Conservation (phyloP, 2,888 invertebrate species). For the Pollenia labialis region DNA sequence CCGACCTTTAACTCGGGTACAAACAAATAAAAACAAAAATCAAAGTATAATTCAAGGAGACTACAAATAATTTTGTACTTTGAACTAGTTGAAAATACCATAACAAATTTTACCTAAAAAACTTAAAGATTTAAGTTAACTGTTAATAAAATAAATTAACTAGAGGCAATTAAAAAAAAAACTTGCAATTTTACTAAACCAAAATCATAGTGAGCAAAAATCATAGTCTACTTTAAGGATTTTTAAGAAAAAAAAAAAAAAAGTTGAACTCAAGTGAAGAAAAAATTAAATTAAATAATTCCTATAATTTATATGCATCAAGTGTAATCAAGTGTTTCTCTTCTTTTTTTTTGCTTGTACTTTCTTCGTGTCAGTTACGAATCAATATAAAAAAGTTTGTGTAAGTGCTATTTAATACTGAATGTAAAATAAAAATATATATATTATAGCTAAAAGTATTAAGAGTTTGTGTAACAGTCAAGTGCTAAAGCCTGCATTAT, state of each 20-base stretch:
- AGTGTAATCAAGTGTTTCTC: constrained; percentile 45
- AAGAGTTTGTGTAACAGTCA: constrained; percentile 21
- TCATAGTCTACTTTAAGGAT: constrained; percentile 21
- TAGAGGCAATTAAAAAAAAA: too few species aligned
- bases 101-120: too few species aligned
- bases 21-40: neutral
- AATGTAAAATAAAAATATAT: neutral
- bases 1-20: neutral
- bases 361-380: neutral
- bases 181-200: neutral
- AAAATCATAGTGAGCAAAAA: neutral
- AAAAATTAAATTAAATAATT: constrained; percentile 18
- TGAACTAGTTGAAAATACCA: too few species aligned
- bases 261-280: neutral
- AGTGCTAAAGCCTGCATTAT: constrained; percentile 51
- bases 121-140: too few species aligned
- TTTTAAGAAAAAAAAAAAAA: constrained; percentile 3
- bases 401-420: constrained; percentile 19
- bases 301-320: constrained; percentile 63
- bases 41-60: neutral
- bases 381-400: constrained; percentile 4
- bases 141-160: too few species aligned
- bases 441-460: neutral
- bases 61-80: too few species aligned
- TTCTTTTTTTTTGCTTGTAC: neutral